Evolutionary conservation across 2,113 vertebrate species (phyloP), one percentile per base, ranked within the genome.

Genomic region (Panthera uncia): DNA sequence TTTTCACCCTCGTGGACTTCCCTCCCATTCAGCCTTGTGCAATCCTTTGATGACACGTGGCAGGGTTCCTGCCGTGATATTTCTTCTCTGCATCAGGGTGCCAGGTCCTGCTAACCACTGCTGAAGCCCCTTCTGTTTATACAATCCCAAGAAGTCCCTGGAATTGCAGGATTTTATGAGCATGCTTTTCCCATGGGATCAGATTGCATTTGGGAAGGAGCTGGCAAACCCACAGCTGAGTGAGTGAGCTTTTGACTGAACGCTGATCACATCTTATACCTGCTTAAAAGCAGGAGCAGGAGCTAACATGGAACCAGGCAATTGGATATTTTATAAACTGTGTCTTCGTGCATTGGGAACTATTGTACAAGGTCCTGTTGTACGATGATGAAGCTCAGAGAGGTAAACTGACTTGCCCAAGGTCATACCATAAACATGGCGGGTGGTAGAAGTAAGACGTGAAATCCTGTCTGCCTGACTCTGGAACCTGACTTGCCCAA

Each of bases 111-210:
- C 66, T 95, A 79, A 89, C 78, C 55, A 50, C 90, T 80, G 31
- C 90, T 12, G 25, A 95, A 92, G 65, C 87, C 73, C 52, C 52
- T 73, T 95, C 68, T 97, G 76, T 96, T 94, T 92, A 63, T 45
- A 81, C 50, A 87, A 57, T 95, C 91, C 90, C 86, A 57, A 76
- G 85, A 96, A 92, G 74, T 80, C 79, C 65, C 83, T 89, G 65
- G 82, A 95, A 94, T 97, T 85, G 80, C 0, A 94, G 78, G 92
- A 89, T 95, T 96, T 96, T 92, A 71, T 85, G 50, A 97, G 68
- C 73, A 45, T 87, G 50, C 69, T 73, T 97, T 97, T 83, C 68
- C 65, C 23, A 31, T 50, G 92, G 81, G 90, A 83, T 97, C 69
- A 71, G 48, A 66, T 91, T 93, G 73, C 48, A 41, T 33, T 83